Evolutionary conservation across 2,113 vertebrate species (phyloP), one percentile per base, ranked within the genome.

Genomic region (Paramormyrops kingsleyae): DNA sequence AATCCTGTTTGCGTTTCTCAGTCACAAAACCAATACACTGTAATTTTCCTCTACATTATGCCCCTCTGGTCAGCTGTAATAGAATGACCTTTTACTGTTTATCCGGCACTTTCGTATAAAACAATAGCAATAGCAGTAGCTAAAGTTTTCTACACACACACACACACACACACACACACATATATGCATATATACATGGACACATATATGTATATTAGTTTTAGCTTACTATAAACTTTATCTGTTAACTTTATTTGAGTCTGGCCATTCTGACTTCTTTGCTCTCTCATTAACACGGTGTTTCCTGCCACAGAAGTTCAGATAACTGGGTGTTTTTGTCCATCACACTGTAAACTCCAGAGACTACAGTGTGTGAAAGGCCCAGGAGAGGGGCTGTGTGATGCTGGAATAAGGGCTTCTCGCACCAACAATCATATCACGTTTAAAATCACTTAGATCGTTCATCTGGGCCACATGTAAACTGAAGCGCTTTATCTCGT

Each of bases 21-120:
- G 93, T 94, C 95, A 95, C 95, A 95, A 95, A 95, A 95, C 94
- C 93, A 95, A 95, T 95, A 94, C 92, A 89, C 92, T 92, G 93
- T 94, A 95, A 95, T 95, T 95, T 95, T 95, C 94, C 93, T 92
- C 92, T 92, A 91, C 88, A 87, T 93, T 95, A 95, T 92, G 94
- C 91, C 93, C 96, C 95, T 95, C 95, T 95, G 95, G 96, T 96
- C 95, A 95, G 93, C 91, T 92, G 92, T 93, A 93, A 92, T 93
- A 92, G 91, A 94, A 94, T 95, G 94, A 96, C 96, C 95, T 96
- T 95, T 95, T 94, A 88, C 92, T 88, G 93, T 89, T 89, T 84
- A 88, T 89, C 90, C 87, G 42, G 56, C 66, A 88, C 91, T 91
- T 91, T 92, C 90, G 88, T 91, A 91, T 91, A 89, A 91, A 90